Base-by-base conservation (phyloP, 2,888 invertebrate species). In the Limenitis camilla region DNA sequence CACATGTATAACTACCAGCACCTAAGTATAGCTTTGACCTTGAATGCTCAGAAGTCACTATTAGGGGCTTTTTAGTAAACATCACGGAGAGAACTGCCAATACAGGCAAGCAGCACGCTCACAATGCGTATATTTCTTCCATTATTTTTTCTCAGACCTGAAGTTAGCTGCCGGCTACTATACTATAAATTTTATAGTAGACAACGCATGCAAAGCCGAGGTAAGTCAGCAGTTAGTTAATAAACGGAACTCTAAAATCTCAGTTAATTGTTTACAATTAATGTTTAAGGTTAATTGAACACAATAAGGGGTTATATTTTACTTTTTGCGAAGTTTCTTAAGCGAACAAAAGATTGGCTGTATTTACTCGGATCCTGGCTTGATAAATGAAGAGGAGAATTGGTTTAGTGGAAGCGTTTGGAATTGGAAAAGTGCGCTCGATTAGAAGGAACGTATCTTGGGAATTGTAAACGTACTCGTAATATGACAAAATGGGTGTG, bases 351-450 rank as follows among this genome's bases (percentile, higher is more conserved):
- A 42, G 54, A 55, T 53, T 47, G 47, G 52, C 49, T 52, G 53
- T 56, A 47, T 52, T 55, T 55, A 47, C 56, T 51, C 51, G 46
- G 47, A 31, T 42, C 41, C 41, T 27, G 47, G 47, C 55, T 62
- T 64, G 64, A 64, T 63, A 61, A 64, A 63, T 61, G 64, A 59
- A 53, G 51, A 40, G 52, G 52, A 48, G 55, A 60, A 64, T 64
- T 62, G 62, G 59, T 61, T 60, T 56, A 53, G 55, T 52, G 45
- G 49, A 40, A 29, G 49, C 52, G 52, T 46, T 53, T 56, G 53
- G 53, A 56, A 61, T 57, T 55, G 60, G 52, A 60, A 53, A 55
- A 55, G 55, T 55, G 51, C 51, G 54, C 55, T 48, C 55, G 54
- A 60, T 59, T 59, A 50, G 31, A 45, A 49, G 53, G 40, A 53